Base-by-base conservation (phyloP, 1,140 invertebrate species). In the Littorina saxatilis region DNA sequence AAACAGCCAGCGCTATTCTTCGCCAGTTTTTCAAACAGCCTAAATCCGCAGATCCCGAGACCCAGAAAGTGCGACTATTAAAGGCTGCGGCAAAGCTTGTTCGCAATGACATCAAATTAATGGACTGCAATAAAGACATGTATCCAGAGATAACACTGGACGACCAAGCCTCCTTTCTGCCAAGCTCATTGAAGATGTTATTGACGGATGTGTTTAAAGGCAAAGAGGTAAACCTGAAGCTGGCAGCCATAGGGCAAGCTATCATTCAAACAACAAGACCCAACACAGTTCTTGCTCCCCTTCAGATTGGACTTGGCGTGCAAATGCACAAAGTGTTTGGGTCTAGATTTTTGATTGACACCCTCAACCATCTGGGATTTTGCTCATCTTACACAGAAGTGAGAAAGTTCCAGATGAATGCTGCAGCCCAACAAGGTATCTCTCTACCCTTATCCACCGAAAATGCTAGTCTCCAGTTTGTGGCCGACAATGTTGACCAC, bases 401-500 rank as follows among this genome's bases (percentile, higher is more conserved):
- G 0, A 55, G 76, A 27, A 80, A 74, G 43, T 86, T 82, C 73
- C 81, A 86, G 70, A n/a, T 29, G 50, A 55, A 15, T 76, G 79
- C 84, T 17, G 83, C 83, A 4, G 32, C 23, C 2, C 2, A 1
- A 29, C 43, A 77, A 39, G 70, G 27, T 23, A 39, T n/a, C 15
- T 47, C 61, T 23, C 29, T 72, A 39, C 74, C 39, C 52, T 61
- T 27, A 11, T n/a, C 47, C n/a, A 61, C 50, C 23, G 17, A 58
- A 32, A 66, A 73, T 23, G 32, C 79, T 55, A 85, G 85, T 50
- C 37, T 85, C 29, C 83, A 89, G 70, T 88, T 80, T 73, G 74
- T 88, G 72, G 88, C 86, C 29, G 86, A 88, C 63, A 90, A 90
- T 78, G 87, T 87, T n/a, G 85, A 89, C 66, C 86, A 87, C 75